Base-by-base conservation (phyloP, 2,888 invertebrate genomes). In the Ptilodon capucinus region DNA sequence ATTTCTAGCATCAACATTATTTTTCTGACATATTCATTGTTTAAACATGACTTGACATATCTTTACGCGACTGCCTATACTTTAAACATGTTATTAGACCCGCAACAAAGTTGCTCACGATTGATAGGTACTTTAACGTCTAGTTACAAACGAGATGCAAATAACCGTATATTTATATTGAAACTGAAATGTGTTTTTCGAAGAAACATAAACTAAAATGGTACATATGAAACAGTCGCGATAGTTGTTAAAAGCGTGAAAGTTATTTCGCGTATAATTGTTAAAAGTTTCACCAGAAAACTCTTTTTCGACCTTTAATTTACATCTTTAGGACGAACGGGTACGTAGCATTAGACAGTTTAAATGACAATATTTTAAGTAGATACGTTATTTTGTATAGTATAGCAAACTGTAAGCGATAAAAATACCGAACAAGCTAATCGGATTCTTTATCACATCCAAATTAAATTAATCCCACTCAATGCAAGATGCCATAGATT, bases 101-200 rank as follows among this genome's bases (percentile, higher is more conserved):
- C 51, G 46, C 46, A 50, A 54, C 60, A 55, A 77, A 69, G 74
- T 60, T 68, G 65, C 72, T 54, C 50, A 50, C 50, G 44, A 60
- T 61, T 63, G 59, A 62, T 62, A n/a, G n/a, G n/a, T n/a, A 64
- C 67, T 71, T 71, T 61, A 68, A 62, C 53, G 52, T 60, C 34
- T 74, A 72, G 71, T 57, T 47, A 53, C 67, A 77, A 79, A 61
- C 49, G 48, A 55, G 56, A 60, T 64, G 56, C 63, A 61, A 56
- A 48, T 60, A 48, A 54, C 59, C 57, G 64, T 64, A 60, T 65
- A 70, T 63, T 64, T 57, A 48, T 64, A 69, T 63, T 50, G 57
- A 54, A 55, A 57, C 17, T 35, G 34, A 58, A 40, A 42, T 43
- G 48, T 11, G 48, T 11, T 35, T 42, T 62, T 57, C 48, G 57